These are phyloP conservation scores for Torymus aiolomorphi DNA, from an alignment of 2,888 invertebrate species.

Conservation along the genomic window DNA sequence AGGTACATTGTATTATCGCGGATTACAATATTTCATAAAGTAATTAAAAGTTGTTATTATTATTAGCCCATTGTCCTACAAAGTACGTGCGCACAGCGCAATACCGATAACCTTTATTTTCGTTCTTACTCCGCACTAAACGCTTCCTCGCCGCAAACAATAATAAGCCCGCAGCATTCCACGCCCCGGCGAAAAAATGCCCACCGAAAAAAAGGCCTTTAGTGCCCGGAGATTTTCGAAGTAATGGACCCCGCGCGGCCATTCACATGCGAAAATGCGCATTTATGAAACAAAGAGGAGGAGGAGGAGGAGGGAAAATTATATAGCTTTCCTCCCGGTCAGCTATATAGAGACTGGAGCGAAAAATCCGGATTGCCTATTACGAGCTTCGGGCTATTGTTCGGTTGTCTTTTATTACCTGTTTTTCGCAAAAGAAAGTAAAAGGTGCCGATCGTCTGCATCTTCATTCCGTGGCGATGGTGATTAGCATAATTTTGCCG, in stretches of 20 bases:
- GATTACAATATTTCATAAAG: no score
- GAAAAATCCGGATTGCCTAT: conserved; percentile 19
- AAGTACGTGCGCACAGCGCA: background rate
- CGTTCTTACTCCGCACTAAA: background rate
- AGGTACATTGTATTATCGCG: no score
- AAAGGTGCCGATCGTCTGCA: conserved; percentile 24
- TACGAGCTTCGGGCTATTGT: conserved; percentile 17
- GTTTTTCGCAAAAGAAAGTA: conserved; percentile 31
- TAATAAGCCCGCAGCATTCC: no score
- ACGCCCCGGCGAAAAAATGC: no score
- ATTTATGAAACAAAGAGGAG: no score
- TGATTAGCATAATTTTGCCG: background rate
- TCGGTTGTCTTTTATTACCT: conserved; percentile 16
- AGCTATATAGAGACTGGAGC: background rate
- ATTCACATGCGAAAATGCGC: no score
- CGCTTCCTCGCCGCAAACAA: background rate
- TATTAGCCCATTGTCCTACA: no score
- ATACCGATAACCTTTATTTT: background rate
- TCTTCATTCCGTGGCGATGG: background rate
- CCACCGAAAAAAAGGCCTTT: no score
- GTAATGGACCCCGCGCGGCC: no score
- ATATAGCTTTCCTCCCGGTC: background rate
- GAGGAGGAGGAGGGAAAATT: conserved; percentile 11
- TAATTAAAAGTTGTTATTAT: no score
- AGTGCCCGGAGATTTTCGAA: no score